phyloP scores from a whole-genome alignment of 2,888 invertebrate genomes.

The Pachymerium ferrugineum region DNA sequence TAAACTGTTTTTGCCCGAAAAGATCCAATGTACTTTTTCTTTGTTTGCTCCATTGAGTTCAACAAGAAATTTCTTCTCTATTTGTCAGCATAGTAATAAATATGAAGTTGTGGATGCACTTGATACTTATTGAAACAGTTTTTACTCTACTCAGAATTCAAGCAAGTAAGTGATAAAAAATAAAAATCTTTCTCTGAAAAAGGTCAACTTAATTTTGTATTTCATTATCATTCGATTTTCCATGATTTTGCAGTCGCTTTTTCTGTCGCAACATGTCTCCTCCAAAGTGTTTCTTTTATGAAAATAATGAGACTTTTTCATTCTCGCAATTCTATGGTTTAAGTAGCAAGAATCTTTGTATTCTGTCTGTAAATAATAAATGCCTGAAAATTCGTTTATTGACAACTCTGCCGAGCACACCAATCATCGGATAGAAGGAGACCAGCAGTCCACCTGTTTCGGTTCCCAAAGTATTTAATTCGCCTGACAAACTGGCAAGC shows the following conservation, averaged over 20 bases:
- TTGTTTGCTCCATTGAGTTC: conserved; percentile 9
- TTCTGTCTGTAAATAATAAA: conserved; percentile 35
- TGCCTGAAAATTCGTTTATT: conserved; percentile 36
- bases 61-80: conserved; percentile 10
- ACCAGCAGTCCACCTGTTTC: conserved; percentile 35
- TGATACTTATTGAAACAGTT: too few species aligned
- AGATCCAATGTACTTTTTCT: conserved; percentile 22
- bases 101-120: not conserved
- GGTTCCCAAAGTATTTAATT: conserved; percentile 37
- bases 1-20: conserved; percentile 27
- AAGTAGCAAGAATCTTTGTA: conserved; percentile 30
- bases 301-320: conserved; percentile 16
- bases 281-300: not conserved
- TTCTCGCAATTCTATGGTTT: conserved; percentile 29
- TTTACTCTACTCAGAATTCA: too few species aligned
- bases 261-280: conserved; percentile 14
- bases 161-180: too few species aligned
- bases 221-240: too few species aligned
- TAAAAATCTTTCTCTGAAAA: too few species aligned
- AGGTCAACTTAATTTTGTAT: too few species aligned
- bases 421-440: conserved; percentile 33
- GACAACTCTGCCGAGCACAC: conserved; percentile 33
- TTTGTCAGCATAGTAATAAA: conserved; percentile 23
- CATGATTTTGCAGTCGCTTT: too few species aligned
- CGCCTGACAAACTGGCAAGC: conserved; percentile 36